Base-by-base conservation (phyloP, 2,797 vertebrate genomes). In the Paedocypris micromegethes region DNA sequence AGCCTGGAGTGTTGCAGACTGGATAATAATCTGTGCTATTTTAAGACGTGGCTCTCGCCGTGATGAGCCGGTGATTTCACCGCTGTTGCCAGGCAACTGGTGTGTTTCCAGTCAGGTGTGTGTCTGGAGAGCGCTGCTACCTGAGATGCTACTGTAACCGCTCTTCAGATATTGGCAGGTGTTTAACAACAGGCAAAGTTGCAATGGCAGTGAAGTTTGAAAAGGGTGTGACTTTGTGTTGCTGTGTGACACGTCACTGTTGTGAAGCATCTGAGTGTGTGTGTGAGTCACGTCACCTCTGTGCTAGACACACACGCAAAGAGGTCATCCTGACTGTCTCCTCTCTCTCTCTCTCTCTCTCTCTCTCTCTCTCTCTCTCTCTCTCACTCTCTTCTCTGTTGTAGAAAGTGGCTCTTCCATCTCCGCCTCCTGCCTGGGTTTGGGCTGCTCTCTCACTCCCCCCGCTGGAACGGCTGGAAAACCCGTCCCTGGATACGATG, bases 331-430 rank as follows among this genome's bases (percentile, higher is more conserved):
- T 64, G 23, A 23, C 41, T 3, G 4, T 65, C 3, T 41, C n/a
- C 64, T 38, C 43, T 39, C 41, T 45, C 6, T 57, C 41, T 72
- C 40, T n/a, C 55, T 67, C 5, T 8, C 47, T 38, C 48, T 5
- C 50, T 23, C 9, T 61, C 38, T 7, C 5, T 61, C 23, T 75
- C 9, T 70, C 4, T 45, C 3, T 77, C 2, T 73, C 5, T 63
- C 7, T 41, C 37, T 46, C 46, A 6, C 23, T 70, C n/a, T 44
- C 4, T 6, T 68, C 0, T 64, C 3, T 68, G 42, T 23, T 72
- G 67, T 78, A 98, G 96, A 99, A 85, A 94, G 93, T 0, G 94
- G 96, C 80, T 99, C 96, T 43, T 77, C 96, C 68, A 96, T 98
- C 79, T 94, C 93, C 2, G 90, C 94, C 8, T 90, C 94, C 0